Evolutionary conservation across 2,113 vertebrate species (phyloP), one percentile per base, ranked within the genome.

Genomic region (Aramus guarauna): DNA sequence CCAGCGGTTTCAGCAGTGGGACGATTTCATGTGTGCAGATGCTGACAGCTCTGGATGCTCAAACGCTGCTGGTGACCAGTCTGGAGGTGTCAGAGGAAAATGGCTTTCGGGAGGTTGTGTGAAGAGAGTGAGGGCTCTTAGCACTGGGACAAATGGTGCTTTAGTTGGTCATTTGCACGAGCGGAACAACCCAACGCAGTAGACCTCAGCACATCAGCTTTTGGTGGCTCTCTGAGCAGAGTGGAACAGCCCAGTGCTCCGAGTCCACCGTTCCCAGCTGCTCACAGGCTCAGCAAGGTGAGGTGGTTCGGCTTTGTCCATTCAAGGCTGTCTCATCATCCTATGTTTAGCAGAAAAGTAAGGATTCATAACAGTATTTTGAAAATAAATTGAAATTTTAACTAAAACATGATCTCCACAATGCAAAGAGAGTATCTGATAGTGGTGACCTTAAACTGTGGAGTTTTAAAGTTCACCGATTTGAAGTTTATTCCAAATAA

Each of bases 101-200:
- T 9, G 0, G 2, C 8, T 72, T 59, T 23, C 0, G 1, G 37
- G 60, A 21, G 52, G 17, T 30, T n/a, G 34, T 26, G 34, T 58
- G 82, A 53, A 12, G 68, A 21, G 24, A 41, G 15, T 1, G 5
- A 41, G 37, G n/a, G 6, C 37, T 41, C 56, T 2, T 3, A 22
- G 56, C 55, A 11, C 26, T 0, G 0, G 29, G 3, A 2, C 1
- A 12, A 23, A 3, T 3, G 6, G 18, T 29, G 5, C 52, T 71
- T 55, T 16, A 8, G 20, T 2, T 72, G 39, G 39, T 41, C 39
- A 41, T 41, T 41, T 41, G 39, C 39, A 41, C 39, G 39, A 41
- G 39, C 39, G 12, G 39, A 69, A 21, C 22, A 75, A 23, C 43
- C 43, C 45, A 11, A 7, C 37, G 9, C 16, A 14, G 34, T 11